Percentiles rank a stretch among this genome's conserved stretches.
Evolutionary conservation across 2,113 vertebrate genomes (phyloP).

Genomic region (Bagarius yarrelli): DNA sequence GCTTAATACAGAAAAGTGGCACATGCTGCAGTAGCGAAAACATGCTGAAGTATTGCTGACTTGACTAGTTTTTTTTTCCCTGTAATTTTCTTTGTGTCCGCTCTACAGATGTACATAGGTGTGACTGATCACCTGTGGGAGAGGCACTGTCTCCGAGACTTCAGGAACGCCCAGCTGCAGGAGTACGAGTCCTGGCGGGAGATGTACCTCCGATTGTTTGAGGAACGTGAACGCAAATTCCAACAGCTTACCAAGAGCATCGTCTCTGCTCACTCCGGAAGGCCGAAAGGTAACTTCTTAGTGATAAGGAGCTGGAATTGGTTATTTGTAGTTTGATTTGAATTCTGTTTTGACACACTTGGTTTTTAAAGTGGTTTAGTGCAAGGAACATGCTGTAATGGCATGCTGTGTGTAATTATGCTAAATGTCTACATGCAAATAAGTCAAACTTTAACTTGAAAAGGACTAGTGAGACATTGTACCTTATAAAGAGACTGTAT

Average conservation of each 20-base stretch:
- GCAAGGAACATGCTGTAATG: background rate
- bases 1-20: too few relatives aligned
- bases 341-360: background rate
- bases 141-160: conserved; percentile 80
- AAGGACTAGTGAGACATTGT: background rate
- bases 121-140: conserved; percentile 81
- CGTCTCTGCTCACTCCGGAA: conserved; percentile 76
- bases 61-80: background rate
- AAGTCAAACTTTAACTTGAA: background rate
- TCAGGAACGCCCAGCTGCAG: conserved; percentile 70
- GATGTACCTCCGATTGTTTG: conserved; percentile 78
- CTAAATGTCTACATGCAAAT: background rate
- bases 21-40: too few relatives aligned
- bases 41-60: too few relatives aligned
- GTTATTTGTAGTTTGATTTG: too few relatives aligned
- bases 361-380: background rate
- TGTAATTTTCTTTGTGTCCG: too few relatives aligned
- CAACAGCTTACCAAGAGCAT: conserved; percentile 79
- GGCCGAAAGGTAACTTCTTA: conserved; percentile 74
- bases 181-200: conserved; percentile 86
- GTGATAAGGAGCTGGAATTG: background rate
- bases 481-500: background rate
- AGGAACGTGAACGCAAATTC: conserved; percentile 80
- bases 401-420: background rate
- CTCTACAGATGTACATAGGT: conserved; percentile 70